Evolutionary conservation across 1,140 invertebrate species (phyloP).

Genomic region (Halictus rubicundus): DNA sequence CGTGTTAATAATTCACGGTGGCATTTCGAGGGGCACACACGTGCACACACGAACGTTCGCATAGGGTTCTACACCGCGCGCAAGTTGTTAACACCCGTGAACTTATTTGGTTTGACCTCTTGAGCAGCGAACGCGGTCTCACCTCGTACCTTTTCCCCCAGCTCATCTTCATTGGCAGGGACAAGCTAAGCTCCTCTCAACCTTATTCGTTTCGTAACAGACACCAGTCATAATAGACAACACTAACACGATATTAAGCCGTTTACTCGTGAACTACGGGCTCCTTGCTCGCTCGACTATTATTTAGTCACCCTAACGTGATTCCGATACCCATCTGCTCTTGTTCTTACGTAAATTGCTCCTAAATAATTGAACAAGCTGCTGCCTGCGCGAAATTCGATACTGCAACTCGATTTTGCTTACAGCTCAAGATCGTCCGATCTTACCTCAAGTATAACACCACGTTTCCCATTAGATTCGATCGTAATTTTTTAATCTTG

Average conservation of each 20-base stretch:
- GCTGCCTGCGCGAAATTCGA: no score
- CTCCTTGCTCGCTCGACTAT: no score
- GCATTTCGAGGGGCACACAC: background rate
- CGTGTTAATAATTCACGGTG: background rate
- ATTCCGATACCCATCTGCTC: background rate
- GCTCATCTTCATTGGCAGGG: conserved; percentile 12
- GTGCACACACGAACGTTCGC: no score
- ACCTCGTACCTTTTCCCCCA: conserved; percentile 1
- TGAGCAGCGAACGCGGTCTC: background rate
- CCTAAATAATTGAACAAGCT: no score
- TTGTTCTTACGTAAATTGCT: background rate
- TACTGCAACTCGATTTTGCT: no score
- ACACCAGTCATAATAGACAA: background rate
- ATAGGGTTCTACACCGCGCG: no score
- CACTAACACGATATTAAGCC: background rate
- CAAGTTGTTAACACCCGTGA: conserved; percentile 7
- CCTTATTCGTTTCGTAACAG: conserved; percentile 26
- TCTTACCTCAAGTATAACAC: no score
- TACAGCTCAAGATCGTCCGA: no score
- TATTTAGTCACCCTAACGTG: background rate
- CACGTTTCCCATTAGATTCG: no score
- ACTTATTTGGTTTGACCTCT: conserved; percentile 11
- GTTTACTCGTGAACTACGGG: background rate
- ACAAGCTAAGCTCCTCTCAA: background rate
- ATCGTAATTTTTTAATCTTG: no score